Percentiles rank a stretch among this genome's conserved stretches.
Evolutionary conservation across 2,797 vertebrate species (phyloP).

Genomic region (Hafferia zeledoni): DNA sequence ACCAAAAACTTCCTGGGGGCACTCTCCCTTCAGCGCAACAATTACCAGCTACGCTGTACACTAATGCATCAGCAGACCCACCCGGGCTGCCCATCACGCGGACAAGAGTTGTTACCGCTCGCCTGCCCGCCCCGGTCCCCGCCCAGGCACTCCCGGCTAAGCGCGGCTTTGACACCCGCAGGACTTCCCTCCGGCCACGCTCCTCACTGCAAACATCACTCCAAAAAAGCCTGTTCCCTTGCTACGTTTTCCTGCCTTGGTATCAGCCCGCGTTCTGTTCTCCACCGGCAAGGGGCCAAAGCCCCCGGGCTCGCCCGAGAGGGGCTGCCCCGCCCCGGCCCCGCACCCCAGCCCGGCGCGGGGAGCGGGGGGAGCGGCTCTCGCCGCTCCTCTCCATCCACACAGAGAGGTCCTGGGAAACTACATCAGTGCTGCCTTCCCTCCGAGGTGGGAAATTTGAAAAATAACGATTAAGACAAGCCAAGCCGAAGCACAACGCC

Average conservation of each 20-base stretch:
- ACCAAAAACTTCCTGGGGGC: neutral
- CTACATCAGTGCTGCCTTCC: neutral
- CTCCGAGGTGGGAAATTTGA: constrained; percentile 21
- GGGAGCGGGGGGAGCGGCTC: neutral
- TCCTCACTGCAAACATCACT: rapidly evolving
- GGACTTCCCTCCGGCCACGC: neutral
- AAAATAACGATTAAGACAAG: neutral
- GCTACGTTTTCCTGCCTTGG: rapidly evolving
- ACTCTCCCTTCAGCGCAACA: neutral
- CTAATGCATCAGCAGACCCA: rapidly evolving
- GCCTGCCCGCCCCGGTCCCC: neutral
- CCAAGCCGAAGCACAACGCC: neutral
- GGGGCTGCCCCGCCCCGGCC: neutral
- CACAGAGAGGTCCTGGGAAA: neutral
- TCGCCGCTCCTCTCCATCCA: neutral
- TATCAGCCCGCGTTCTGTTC: neutral
- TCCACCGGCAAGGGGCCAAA: neutral
- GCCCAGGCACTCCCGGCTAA: neutral
- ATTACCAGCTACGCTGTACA: neutral
- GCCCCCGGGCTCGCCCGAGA: too few species aligned
- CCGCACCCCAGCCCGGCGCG: neutral
- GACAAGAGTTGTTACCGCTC: rapidly evolving
- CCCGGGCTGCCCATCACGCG: neutral
- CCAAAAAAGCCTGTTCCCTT: neutral
- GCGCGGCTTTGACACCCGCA: neutral